Percentiles rank a stretch among this genome's conserved stretches.
phyloP scores from a whole-genome alignment of 2,113 vertebrate genomes.

The Suncus etruscus region DNA sequence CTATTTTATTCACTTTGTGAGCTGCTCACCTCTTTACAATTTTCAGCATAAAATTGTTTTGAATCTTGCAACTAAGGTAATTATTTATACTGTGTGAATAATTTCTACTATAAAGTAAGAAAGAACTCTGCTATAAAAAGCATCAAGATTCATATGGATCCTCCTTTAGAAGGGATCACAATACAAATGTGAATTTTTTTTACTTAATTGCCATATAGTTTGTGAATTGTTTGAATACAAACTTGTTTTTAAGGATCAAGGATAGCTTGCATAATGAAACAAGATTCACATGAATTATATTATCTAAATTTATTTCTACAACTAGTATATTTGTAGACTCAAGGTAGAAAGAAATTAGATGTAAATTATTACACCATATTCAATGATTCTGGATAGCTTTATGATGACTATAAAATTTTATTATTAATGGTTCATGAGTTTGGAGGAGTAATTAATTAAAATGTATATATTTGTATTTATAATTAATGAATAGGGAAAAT shows the following conservation, averaged over 20 bases:
- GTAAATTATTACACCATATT: conserved; percentile 82
- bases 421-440: conserved; percentile 83
- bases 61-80: not conserved
- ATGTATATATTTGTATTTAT: conserved; percentile 80
- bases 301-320: conserved; percentile 78
- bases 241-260: conserved; percentile 80
- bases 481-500: conserved; percentile 79
- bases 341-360: conserved; percentile 83
- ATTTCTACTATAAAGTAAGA: conserved; percentile 31
- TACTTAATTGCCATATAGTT: not conserved
- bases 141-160: not conserved
- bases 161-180: not conserved
- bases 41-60: conserved; percentile 13
- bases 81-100: not conserved
- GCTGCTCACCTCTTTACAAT: not conserved
- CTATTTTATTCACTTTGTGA: not conserved
- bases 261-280: conserved; percentile 78
- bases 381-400: conserved; percentile 75
- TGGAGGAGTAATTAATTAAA: conserved; percentile 82
- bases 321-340: conserved; percentile 79
- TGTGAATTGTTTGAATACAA: conserved; percentile 72
- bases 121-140: not conserved
- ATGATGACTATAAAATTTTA: conserved; percentile 83
- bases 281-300: conserved; percentile 76
- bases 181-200: not conserved